These are phyloP conservation scores for Drosophila sordidula DNA, from an alignment of 2,888 invertebrate species.

Conservation along the genomic window DNA sequence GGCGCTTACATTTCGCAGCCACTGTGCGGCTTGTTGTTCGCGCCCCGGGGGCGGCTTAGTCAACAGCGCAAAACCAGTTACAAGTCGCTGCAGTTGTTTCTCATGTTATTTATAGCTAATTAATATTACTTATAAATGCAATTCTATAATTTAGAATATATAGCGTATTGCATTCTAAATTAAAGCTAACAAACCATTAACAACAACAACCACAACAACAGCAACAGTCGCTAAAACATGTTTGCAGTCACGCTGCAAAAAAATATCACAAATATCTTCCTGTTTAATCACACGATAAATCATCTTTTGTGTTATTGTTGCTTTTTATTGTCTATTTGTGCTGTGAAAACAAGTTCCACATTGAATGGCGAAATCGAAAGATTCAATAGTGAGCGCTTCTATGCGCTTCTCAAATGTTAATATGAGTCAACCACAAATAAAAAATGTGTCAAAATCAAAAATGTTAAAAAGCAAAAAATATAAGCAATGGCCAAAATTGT, in stretches of 20 bases:
- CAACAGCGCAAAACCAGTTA: slow-evolving; percentile 60
- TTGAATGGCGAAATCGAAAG: slow-evolving; percentile 41
- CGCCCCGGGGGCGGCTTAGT: slow-evolving; percentile 61
- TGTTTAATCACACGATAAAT: slow-evolving; percentile 77
- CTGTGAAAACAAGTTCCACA: slow-evolving; percentile 64
- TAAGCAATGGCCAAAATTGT: too few species aligned
- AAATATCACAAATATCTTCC: slow-evolving; percentile 70
- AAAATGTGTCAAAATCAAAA: neutral
- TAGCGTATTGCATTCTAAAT: slow-evolving; percentile 60
- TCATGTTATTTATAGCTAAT: slow-evolving; percentile 78
- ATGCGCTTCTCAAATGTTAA: slow-evolving; percentile 43
- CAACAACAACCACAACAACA: slow-evolving; percentile 26
- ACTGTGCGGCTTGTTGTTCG: slow-evolving; percentile 48
- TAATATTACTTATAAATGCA: slow-evolving; percentile 80
- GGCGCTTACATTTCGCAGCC: slow-evolving; percentile 63
- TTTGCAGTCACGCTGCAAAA: slow-evolving; percentile 68
- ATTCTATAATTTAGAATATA: slow-evolving; percentile 76
- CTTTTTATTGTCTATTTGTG: slow-evolving; percentile 50
- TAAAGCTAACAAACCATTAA: slow-evolving; percentile 63
- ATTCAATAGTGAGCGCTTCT: slow-evolving; percentile 16
- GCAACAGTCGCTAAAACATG: slow-evolving; percentile 56
- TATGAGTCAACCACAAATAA: neutral
- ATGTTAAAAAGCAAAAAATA: too few species aligned
- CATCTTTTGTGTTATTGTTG: slow-evolving; percentile 64
- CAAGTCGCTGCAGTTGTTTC: slow-evolving; percentile 57